Percentiles rank a stretch among this genome's conserved stretches.
Evolutionary conservation across 2,888 invertebrate species (phyloP).

Genomic region (Caenorhabditis imperialis): DNA sequence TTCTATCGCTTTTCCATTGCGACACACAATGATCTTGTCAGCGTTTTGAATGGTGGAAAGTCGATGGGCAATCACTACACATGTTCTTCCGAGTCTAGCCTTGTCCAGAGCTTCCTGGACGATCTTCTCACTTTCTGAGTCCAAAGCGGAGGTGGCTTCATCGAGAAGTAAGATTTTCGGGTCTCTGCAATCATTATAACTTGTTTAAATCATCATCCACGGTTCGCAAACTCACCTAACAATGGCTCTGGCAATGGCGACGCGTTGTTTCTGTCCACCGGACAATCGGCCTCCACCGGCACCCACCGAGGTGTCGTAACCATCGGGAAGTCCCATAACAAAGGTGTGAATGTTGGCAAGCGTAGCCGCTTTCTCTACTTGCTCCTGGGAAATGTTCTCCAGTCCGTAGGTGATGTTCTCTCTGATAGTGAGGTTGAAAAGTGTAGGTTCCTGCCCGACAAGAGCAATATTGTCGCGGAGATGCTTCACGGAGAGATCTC

Average conservation of each 20-base stretch:
- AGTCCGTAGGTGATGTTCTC: conserved; percentile 79
- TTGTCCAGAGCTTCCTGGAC: conserved; percentile 90
- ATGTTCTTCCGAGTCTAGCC: conserved; percentile 86
- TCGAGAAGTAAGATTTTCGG: conserved; percentile 70
- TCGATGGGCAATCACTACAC: conserved; percentile 90
- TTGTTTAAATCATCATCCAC: background rate
- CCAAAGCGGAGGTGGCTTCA: conserved; percentile 79
- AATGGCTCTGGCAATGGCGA: conserved; percentile 71
- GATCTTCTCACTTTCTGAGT: conserved; percentile 80
- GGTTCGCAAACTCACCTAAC: conserved; percentile 47
- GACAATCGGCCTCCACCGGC: conserved; percentile 64
- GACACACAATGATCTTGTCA: conserved; percentile 81
- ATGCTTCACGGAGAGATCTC: conserved; percentile 64
- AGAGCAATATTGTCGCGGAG: conserved; percentile 73
- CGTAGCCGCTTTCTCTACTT: conserved; percentile 72
- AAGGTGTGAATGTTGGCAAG: conserved; percentile 79
- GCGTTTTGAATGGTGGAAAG: conserved; percentile 86
- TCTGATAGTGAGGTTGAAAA: conserved; percentile 78
- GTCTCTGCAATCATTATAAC: conserved; percentile 39
- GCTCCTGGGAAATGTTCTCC: conserved; percentile 58
- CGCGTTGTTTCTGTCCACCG: conserved; percentile 69
- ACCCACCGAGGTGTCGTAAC: conserved; percentile 69
- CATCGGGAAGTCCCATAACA: conserved; percentile 78
- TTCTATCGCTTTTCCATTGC: conserved; percentile 71
- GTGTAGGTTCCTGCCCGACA: conserved; percentile 79